These are phyloP conservation scores for Unio delphinus DNA, from an alignment of 2,888 invertebrate species.

Conservation along the genomic window DNA sequence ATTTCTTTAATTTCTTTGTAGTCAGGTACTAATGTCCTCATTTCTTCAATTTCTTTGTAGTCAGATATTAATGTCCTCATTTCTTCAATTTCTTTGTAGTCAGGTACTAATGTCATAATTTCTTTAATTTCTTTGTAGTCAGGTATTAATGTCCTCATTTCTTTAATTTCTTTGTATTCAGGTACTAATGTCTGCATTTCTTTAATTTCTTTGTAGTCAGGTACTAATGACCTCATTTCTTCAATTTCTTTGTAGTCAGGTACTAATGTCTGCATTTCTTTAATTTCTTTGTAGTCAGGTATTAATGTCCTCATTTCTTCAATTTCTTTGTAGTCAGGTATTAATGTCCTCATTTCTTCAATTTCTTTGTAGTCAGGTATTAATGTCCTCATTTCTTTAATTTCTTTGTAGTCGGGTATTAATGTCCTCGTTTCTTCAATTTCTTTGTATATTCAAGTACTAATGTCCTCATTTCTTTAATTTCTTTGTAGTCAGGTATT, in stretches of 20 bases:
- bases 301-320: slow-evolving; percentile 70
- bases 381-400: too few relatives aligned
- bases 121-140: slow-evolving; percentile 40
- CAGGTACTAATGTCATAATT: slow-evolving; percentile 75
- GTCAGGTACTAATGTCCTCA: slow-evolving; percentile 74
- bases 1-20: slow-evolving; percentile 24
- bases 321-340: slow-evolving; percentile 76
- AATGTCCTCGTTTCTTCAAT: too few relatives aligned
- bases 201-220: slow-evolving; percentile 73
- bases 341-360: slow-evolving; percentile 70
- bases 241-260: slow-evolving; percentile 75
- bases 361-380: slow-evolving; percentile 76
- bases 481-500: too few relatives aligned
- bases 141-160: slow-evolving; percentile 78
- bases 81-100: slow-evolving; percentile 34
- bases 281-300: slow-evolving; percentile 76
- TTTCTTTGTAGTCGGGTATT: too few relatives aligned
- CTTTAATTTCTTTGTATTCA: slow-evolving; percentile 68
- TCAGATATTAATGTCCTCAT: too few relatives aligned
- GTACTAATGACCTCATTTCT: slow-evolving; percentile 75
- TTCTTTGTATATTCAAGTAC: too few relatives aligned
- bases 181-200: slow-evolving; percentile 76
- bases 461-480: too few relatives aligned
- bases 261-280: slow-evolving; percentile 73
- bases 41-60: too few relatives aligned